Evolutionary conservation across 2,888 invertebrate genomes (phyloP).

Genomic region (Elaeidobius kamerunicus): DNA sequence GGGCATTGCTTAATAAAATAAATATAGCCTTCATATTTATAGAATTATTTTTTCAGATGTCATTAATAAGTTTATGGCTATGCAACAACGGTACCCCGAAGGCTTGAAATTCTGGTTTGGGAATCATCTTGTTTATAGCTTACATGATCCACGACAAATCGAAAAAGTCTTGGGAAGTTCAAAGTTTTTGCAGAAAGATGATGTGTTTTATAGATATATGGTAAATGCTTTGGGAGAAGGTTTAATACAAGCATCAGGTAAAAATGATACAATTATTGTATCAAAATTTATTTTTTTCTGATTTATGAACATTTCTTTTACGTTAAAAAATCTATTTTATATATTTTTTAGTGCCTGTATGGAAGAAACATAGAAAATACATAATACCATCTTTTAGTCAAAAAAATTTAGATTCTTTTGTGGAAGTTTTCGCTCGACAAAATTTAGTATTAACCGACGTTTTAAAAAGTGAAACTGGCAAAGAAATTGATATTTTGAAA

Average conservation of each 20-base stretch:
- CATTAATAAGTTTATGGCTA: no score
- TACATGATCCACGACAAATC: slow-evolving; percentile 16
- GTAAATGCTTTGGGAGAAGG: slow-evolving; percentile 15
- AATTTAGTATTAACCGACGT: slow-evolving; percentile 52
- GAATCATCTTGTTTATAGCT: slow-evolving; percentile 3
- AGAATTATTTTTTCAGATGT: no score
- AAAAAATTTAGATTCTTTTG: slow-evolving; percentile 58
- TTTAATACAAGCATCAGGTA: neutral
- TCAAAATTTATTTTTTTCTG: no score
- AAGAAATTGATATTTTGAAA: no score
- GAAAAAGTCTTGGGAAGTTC: slow-evolving; percentile 16
- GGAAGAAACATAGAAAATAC: slow-evolving; percentile 58
- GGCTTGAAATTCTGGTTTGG: slow-evolving; percentile 20
- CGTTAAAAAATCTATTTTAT: no score
- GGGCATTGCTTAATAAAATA: no score
- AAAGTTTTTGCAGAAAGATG: slow-evolving; percentile 10
- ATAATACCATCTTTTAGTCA: slow-evolving; percentile 64
- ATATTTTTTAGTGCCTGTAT: slow-evolving; percentile 55
- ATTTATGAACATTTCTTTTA: neutral
- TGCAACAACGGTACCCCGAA: slow-evolving; percentile 11
- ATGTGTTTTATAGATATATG: slow-evolving; percentile 8
- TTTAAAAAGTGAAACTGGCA: no score
- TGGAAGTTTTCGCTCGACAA: slow-evolving; percentile 60
- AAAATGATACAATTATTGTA: no score
- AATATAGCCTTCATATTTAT: no score